phyloP scores from a whole-genome alignment of 2,888 invertebrate genomes.

The Callinectes sapidus region DNA sequence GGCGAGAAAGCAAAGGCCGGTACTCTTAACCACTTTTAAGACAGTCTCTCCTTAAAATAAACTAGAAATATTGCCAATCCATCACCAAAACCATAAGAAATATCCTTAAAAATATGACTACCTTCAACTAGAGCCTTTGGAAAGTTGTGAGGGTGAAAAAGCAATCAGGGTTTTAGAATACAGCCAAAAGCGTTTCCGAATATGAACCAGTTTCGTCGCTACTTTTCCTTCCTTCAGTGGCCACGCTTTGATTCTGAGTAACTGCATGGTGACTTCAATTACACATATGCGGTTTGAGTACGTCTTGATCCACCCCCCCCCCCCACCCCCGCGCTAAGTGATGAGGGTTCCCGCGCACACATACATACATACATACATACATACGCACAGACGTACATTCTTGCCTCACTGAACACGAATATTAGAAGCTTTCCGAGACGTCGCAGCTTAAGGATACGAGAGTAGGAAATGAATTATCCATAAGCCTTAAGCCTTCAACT shows the following conservation, averaged over 20 bases:
- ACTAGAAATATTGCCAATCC: no score
- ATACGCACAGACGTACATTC: background rate
- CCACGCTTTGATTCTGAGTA: background rate
- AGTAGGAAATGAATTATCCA: background rate
- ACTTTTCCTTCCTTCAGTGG: background rate
- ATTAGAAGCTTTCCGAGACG: background rate
- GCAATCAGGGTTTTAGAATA: no score
- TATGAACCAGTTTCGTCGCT: background rate
- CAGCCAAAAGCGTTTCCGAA: no score
- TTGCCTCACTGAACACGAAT: constrained; percentile 22
- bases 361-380: background rate
- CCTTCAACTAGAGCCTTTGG: no score
- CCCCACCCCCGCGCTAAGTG: background rate
- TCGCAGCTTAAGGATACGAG: background rate
- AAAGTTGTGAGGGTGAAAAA: no score
- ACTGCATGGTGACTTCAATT: background rate
- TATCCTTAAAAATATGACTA: no score
- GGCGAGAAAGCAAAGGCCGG: no score
- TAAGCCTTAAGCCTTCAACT: constrained; percentile 1
- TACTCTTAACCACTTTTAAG: no score
- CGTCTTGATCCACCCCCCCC: background rate
- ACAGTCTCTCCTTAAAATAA: no score
- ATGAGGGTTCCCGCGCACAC: background rate
- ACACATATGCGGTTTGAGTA: background rate
- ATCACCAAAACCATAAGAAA: no score